A percentile compares a stretch with the other conserved stretches of the same genome.
phyloP scores from a whole-genome alignment of 2,888 invertebrate genomes.

The Metellina segmentata region DNA sequence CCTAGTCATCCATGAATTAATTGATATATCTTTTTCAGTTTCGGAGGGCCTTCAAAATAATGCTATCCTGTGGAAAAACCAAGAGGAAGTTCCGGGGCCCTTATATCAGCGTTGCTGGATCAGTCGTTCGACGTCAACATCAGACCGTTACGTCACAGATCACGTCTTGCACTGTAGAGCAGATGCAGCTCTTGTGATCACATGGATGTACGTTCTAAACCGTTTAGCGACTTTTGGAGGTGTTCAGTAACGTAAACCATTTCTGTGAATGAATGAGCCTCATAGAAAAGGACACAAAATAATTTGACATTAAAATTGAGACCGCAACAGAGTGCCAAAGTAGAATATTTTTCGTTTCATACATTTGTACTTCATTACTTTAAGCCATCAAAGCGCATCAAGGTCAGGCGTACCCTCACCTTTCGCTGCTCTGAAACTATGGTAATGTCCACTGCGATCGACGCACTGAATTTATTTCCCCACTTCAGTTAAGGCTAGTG shows the following conservation, averaged over 20 bases:
- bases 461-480: too few species aligned
- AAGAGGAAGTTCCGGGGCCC: constrained; percentile 56
- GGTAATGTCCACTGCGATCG: too few species aligned
- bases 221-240: not conserved
- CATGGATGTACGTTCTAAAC: not conserved
- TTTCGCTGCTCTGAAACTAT: too few species aligned
- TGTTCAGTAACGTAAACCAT: not conserved
- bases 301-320: too few species aligned
- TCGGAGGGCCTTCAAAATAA: constrained; percentile 83
- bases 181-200: constrained; percentile 62
- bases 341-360: not conserved
- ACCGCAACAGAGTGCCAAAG: not conserved
- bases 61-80: constrained; percentile 80
- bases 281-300: not conserved
- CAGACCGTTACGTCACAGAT: constrained; percentile 74
- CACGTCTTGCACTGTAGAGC: constrained; percentile 72
- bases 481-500: too few species aligned
- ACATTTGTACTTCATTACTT: too few species aligned
- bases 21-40: constrained; percentile 79
- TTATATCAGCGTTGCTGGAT: constrained; percentile 75
- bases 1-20: not conserved
- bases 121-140: constrained; percentile 64
- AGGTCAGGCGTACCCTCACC: too few species aligned
- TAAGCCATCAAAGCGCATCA: too few species aligned
- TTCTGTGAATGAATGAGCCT: not conserved